Evolutionary conservation across 2,797 vertebrate genomes (phyloP), one percentile per base, ranked within the genome.

Genomic region (Eutrigla gurnardus): DNA sequence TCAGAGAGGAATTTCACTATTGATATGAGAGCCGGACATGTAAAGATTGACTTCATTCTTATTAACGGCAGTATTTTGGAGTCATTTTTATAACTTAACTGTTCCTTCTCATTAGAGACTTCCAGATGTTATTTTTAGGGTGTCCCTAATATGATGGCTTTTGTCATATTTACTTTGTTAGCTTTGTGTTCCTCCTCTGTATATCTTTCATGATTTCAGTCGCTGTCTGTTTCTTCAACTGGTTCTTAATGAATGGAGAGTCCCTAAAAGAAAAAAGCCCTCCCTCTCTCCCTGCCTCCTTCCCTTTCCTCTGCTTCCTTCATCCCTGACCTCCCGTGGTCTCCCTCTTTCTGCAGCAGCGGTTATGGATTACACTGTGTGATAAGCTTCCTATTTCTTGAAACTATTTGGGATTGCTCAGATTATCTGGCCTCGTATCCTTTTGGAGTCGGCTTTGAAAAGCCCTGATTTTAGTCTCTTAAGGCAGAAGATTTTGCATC

Each of bases 311-410:
- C 84, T 66, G 42, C 78, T 78, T 35, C 80, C 77, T 77, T 88
- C 79, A 83, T 82, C 79, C 73, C 70, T 61, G 81, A 73, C 85
- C 86, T 82, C 90, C 86, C 17, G 9, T 52, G 58, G 78, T 80
- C 53, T 69, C 70, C 75, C 62, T 91, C 88, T 85, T 85, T 85
- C 84, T 86, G 70, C 66, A 86, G 87, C 83, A 90, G 87, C 63
- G 36, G 82, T 89, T 88, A 75, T 36, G 78, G 95, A 95, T 96
- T 95, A 95, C 70, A 85, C 75, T 92, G 93, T 95, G 94, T 96
- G 93, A 95, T 96, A 96, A 96, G 89, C 94, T 89, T 89, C 94
- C 95, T 91, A 93, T 94, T 94, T 93, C 89, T 94, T 89, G 81
- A 95, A 93, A 95, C 94, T 93, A 90, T 93, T 91, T 92, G 79